Evolutionary conservation across 1,140 invertebrate genomes (phyloP), one percentile per base, ranked within the genome.

Genomic region (Pogonomyrmex californicus): DNA sequence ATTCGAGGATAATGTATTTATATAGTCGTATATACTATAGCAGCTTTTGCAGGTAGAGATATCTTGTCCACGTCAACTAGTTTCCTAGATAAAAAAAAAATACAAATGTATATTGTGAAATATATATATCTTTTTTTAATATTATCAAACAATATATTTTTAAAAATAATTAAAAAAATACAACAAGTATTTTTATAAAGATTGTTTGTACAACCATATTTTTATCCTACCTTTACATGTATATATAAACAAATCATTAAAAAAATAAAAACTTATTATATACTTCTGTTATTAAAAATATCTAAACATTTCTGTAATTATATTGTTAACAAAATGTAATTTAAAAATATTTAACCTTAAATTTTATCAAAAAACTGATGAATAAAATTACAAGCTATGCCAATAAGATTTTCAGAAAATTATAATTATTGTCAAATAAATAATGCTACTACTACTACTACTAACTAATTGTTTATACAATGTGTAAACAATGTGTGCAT

Each of bases 11-110:
- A 30, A 17, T 30, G 2, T 65, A 30, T 44, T 68, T 10, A 56
- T 23, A 41, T 1, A 6, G 73, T 10, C 6, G 47, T 41, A 4
- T 54, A 54, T 30, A 86, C 41, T 23, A 86, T 4, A 38, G 62
- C n/a, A 44, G 62, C 75, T 23, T 79, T 86, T 4, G 23, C 30
- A 47, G 51, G 62, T 58, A 86, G 41, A 63, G 3, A 10, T 66
- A 86, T 65, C 17, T 38, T 5, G 1, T 10, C 66, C 1, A 23
- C 4, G 0, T 14, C 1, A n/a, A 79, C 62, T 12, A 23, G 7
- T 6, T 41, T n/a, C 60, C 65, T 66, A 44, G 2, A 66, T 86
- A 14, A 65, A 54, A 44, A 65, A 44, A 65, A 2, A 49, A 47
- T 12, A 66, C 5, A 41, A 47, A 79, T 6, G 4, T 41, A 2